These are phyloP conservation scores for Panzeria rudis DNA, from an alignment of 2,888 invertebrate genomes.

Conservation along the genomic window DNA sequence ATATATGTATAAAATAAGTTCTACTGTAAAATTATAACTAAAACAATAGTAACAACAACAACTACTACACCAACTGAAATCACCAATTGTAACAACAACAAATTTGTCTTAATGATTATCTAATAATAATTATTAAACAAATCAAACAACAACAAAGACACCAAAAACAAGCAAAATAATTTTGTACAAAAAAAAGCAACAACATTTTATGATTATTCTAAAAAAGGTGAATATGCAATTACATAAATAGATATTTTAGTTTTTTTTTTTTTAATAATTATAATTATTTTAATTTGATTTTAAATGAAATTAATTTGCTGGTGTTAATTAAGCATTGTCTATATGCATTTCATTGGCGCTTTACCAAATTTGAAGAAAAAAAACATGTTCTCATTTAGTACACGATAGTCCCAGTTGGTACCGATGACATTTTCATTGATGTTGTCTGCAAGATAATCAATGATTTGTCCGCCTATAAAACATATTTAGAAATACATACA, in stretches of 20 bases:
- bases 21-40: constrained; percentile 4
- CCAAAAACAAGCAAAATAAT: constrained; percentile 5
- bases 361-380: too few species aligned
- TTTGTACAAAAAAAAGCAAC: not conserved
- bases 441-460: too few species aligned
- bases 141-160: not conserved
- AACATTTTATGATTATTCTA: not conserved
- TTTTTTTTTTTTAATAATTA: too few species aligned
- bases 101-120: constrained; percentile 35
- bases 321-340: too few species aligned
- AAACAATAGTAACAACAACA: constrained; percentile 31
- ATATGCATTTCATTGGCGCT: too few species aligned
- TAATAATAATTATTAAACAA: constrained; percentile 24
- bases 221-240: constrained; percentile 1
- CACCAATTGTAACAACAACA: constrained; percentile 11
- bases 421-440: too few species aligned
- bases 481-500: too few species aligned
- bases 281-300: too few species aligned
- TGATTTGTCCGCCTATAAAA: too few species aligned
- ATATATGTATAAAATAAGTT: not conserved
- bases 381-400: too few species aligned
- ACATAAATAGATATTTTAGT: not conserved
- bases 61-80: not conserved
- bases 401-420: too few species aligned
- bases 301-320: too few species aligned